These are phyloP conservation scores for Tryphoninae sp. DNA, from an alignment of 2,888 invertebrate genomes.

Conservation along the genomic window DNA sequence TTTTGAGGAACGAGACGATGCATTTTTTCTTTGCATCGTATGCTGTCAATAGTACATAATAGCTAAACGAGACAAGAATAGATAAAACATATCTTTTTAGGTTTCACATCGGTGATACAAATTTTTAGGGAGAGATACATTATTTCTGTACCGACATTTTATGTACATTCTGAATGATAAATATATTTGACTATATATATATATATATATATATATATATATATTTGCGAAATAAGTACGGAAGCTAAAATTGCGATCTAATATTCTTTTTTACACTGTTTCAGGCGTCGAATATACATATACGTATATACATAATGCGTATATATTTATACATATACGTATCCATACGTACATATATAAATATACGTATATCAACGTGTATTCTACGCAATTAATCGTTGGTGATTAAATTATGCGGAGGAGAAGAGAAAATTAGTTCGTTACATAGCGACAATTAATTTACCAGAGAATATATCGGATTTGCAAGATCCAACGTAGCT, in stretches of 20 bases:
- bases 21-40: not conserved
- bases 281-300: not conserved
- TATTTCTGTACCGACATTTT: not conserved
- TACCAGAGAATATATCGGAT: slow-evolving; percentile 19
- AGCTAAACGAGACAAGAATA: slow-evolving; percentile 11
- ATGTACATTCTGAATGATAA: slow-evolving; percentile 1
- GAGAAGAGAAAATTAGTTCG: slow-evolving; percentile 49
- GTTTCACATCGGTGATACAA: not conserved
- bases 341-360: not conserved
- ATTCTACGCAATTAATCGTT: slow-evolving; percentile 35
- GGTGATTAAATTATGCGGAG: slow-evolving; percentile 38
- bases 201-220: slow-evolving; percentile 32
- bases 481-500: slow-evolving; percentile 19
- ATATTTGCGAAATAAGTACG: slow-evolving; percentile 46
- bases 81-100: not conserved
- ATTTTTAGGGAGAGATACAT: not conserved
- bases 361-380: slow-evolving; percentile 25
- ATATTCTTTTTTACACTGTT: slow-evolving; percentile 42
- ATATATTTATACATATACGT: not conserved
- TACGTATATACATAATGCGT: slow-evolving; percentile 8
- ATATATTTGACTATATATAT: slow-evolving; percentile 32
- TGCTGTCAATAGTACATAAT: slow-evolving; percentile 2
- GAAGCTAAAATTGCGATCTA: slow-evolving; percentile 40
- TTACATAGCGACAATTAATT: slow-evolving; percentile 46
- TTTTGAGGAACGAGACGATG: not conserved